Percentiles rank a stretch among this genome's conserved stretches.
These are phyloP conservation scores for Australoheros scitulus DNA, from an alignment of 2,113 vertebrate species.

Conservation along the genomic window DNA sequence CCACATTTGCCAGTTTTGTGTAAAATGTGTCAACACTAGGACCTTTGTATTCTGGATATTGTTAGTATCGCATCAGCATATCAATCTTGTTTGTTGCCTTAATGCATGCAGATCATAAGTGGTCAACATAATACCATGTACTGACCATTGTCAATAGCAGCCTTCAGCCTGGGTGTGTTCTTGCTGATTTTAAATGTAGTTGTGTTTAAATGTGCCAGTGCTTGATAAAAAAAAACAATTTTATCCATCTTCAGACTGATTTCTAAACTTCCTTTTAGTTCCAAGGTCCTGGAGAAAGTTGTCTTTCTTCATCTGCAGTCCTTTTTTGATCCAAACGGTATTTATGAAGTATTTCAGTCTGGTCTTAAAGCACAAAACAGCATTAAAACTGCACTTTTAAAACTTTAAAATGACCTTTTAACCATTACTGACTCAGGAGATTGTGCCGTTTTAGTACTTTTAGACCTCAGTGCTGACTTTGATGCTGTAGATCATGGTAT, in stretches of 20 bases:
- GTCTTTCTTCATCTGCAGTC: neutral
- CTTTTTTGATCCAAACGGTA: no score
- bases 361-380: no score
- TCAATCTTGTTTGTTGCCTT: neutral
- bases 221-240: no score
- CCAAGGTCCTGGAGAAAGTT: neutral
- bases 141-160: neutral
- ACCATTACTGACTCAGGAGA: no score
- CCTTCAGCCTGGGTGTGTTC: neutral
- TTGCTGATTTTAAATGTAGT: no score
- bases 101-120: neutral
- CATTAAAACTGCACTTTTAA: no score
- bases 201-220: no score
- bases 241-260: neutral
- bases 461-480: no score
- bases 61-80: neutral
- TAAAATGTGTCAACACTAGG: neutral
- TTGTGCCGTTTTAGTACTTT: no score
- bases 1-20: neutral
- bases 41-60: constrained; percentile 10
- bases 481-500: no score
- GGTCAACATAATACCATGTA: neutral
- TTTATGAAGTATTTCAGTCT: no score
- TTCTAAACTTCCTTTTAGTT: neutral
- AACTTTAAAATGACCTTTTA: no score